Percentiles rank a stretch among this genome's conserved stretches.
These are phyloP conservation scores for Crocallis elinguaria DNA, from an alignment of 2,888 invertebrate species.

Conservation along the genomic window DNA sequence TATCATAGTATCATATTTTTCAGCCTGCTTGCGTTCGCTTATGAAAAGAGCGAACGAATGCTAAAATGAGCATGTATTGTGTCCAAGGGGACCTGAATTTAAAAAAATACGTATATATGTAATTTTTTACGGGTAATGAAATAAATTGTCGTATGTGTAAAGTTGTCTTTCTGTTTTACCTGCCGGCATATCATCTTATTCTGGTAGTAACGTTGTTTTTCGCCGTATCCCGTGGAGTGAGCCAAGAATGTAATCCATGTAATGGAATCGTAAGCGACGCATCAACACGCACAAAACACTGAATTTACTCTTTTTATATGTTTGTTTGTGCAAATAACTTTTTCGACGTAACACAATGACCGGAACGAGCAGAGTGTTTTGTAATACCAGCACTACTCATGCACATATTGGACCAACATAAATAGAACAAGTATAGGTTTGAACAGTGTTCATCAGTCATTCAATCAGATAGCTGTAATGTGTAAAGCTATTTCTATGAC, in stretches of 20 bases:
- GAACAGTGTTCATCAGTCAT: conserved; percentile 38
- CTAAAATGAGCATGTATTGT: no score
- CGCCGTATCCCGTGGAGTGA: conserved; percentile 49
- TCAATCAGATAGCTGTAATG: conserved; percentile 23
- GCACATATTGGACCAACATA: conserved; percentile 1
- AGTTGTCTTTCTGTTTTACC: conserved; percentile 12
- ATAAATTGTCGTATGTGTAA: no score
- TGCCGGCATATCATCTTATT: conserved; percentile 8
- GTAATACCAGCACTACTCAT: conserved; percentile 8
- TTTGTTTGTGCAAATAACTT: conserved; percentile 41
- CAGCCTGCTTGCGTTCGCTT: no score
- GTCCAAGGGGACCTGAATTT: no score
- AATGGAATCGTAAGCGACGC: conserved; percentile 67
- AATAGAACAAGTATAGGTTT: conserved; percentile 34
- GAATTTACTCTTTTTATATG: conserved; percentile 40
- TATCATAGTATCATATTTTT: no score
- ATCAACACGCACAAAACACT: conserved; percentile 48
- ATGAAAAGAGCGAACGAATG: no score
- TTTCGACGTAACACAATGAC: conserved; percentile 16
- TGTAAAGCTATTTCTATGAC: conserved; percentile 7
- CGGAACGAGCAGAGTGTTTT: neutral
- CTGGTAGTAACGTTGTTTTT: conserved; percentile 58
- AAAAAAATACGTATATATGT: no score
- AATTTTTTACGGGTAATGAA: no score
- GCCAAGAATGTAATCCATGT: conserved; percentile 74